Evolutionary conservation across 2,113 vertebrate genomes (phyloP).

Genomic region (Podarcis cretensis): DNA sequence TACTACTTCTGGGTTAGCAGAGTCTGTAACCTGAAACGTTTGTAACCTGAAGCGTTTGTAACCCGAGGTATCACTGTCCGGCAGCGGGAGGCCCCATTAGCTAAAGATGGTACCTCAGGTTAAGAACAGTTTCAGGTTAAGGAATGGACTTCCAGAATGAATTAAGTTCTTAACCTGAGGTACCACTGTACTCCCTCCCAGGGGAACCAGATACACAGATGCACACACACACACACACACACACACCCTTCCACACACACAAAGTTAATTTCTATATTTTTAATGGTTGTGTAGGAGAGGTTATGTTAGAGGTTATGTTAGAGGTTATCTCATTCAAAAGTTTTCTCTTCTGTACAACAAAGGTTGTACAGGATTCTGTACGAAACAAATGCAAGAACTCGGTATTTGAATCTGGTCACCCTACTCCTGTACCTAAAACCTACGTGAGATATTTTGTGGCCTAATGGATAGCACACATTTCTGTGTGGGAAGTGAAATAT

Average conservation of each 20-base stretch:
- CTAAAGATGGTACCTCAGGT: too few relatives aligned
- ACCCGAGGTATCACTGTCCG: too few relatives aligned
- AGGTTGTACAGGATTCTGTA: neutral
- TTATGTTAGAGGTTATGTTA: too few relatives aligned
- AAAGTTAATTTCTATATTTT: neutral
- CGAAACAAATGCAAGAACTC: neutral
- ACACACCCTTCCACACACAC: neutral
- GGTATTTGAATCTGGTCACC: neutral
- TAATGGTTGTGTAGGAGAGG: neutral
- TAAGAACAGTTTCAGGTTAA: too few relatives aligned
- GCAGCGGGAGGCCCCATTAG: too few relatives aligned
- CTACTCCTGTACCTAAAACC: neutral
- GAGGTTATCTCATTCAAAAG: too few relatives aligned
- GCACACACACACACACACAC: fast-evolving
- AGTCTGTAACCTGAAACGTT: too few relatives aligned
- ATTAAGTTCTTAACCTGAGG: too few relatives aligned
- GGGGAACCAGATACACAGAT: neutral
- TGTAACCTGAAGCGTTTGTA: too few relatives aligned
- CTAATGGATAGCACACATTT: neutral
- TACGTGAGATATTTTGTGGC: neutral
- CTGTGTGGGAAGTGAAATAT: neutral
- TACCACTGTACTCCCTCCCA: neutral
- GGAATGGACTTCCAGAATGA: too few relatives aligned
- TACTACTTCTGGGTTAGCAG: too few relatives aligned
- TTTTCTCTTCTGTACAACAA: neutral